A percentile compares a stretch with the other conserved stretches of the same genome.
Evolutionary conservation across 2,797 vertebrate species (phyloP).

Genomic region (Gadopsis marmoratus): DNA sequence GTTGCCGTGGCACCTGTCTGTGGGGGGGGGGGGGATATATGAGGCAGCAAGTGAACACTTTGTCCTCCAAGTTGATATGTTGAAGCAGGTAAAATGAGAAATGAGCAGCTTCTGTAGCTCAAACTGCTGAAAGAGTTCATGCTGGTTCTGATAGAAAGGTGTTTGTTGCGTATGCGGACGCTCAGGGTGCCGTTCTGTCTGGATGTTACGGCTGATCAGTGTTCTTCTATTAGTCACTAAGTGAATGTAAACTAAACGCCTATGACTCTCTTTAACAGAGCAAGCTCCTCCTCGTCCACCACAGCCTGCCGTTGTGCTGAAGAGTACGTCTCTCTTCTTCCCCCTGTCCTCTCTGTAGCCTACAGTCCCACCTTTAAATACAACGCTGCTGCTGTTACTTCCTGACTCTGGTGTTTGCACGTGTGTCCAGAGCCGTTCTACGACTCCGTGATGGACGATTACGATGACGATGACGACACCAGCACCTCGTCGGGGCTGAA

Average conservation of each 20-base stretch:
- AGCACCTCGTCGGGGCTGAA: slow-evolving; percentile 83
- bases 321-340: slow-evolving; percentile 88
- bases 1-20: no score
- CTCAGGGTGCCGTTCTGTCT: no score
- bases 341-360: background rate
- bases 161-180: no score
- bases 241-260: background rate
- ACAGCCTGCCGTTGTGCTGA: slow-evolving; percentile 91
- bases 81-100: no score
- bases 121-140: no score
- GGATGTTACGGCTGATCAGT: no score
- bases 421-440: slow-evolving; percentile 90
- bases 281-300: slow-evolving; percentile 96
- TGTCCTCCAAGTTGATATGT: no score
- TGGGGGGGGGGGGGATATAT: no score
- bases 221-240: background rate
- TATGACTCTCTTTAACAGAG: slow-evolving; percentile 82
- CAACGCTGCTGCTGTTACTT: background rate
- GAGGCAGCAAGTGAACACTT: no score
- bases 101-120: no score
- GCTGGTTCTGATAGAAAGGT: no score
- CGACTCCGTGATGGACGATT: slow-evolving; percentile 92
- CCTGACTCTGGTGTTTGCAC: background rate
- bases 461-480: slow-evolving; percentile 88
- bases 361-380: background rate